Evolutionary conservation across 2,888 invertebrate species (phyloP).

Genomic region (Nasonovia ribisnigri): DNA sequence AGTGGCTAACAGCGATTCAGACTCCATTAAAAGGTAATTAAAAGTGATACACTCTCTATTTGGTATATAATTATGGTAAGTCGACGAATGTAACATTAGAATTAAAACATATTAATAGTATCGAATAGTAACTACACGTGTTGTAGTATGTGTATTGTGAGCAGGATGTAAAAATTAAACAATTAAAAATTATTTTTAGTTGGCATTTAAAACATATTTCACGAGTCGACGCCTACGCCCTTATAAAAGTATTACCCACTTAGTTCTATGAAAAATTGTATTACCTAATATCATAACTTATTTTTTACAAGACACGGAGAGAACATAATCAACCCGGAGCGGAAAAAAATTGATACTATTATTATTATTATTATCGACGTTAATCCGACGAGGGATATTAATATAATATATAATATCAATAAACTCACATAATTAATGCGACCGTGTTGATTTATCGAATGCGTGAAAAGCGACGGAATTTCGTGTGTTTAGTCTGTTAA

Average conservation of each 20-base stretch:
- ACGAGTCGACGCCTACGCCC: background rate
- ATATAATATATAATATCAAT: background rate
- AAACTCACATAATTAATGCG: conserved; percentile 4
- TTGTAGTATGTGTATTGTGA: background rate
- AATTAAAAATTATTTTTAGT: background rate
- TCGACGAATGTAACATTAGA: background rate
- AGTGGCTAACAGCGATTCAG: no score
- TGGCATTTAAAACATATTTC: background rate
- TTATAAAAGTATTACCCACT: background rate
- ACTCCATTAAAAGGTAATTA: no score
- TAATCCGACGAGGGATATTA: background rate
- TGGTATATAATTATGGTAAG: background rate
- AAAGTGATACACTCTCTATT: no score
- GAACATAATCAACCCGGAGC: background rate
- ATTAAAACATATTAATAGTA: background rate
- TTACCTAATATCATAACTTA: background rate
- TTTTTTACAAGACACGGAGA: background rate
- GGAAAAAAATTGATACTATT: background rate
- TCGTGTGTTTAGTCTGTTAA: background rate
- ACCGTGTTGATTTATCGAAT: conserved; percentile 31
- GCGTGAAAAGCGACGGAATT: conserved; percentile 20
- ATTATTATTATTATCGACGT: background rate
- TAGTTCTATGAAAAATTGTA: background rate
- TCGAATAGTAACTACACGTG: background rate
- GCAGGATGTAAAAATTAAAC: background rate